Percentiles rank a stretch among this genome's conserved stretches.
Conservation (phyloP, 53 echinoderm and acorn worm species). For the Pentamera pediparva region DNA sequence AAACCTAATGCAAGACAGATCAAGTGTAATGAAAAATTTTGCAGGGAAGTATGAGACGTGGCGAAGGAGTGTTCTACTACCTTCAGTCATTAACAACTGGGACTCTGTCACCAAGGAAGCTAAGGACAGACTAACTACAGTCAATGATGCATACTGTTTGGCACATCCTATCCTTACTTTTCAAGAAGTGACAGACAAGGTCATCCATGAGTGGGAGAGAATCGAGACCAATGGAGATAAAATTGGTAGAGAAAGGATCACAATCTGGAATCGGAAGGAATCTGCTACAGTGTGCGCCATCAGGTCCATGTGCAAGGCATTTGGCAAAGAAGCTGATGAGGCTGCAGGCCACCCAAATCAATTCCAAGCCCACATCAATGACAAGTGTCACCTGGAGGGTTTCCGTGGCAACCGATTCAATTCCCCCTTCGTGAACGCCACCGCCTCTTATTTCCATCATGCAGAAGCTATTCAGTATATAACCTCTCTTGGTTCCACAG, state of each 20-base stretch:
- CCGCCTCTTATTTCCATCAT: slow-evolving; percentile 1
- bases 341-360: slow-evolving; percentile 31
- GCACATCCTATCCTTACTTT: slow-evolving; percentile 17
- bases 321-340: slow-evolving; percentile 16
- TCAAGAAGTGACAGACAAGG: slow-evolving; percentile 17
- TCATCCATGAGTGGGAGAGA: slow-evolving; percentile 16
- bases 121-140: neutral
- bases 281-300: slow-evolving; percentile 28
- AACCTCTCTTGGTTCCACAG: neutral
- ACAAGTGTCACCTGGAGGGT: neutral
- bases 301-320: slow-evolving; percentile 11
- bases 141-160: neutral
- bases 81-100: neutral
- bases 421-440: slow-evolving; percentile 3
- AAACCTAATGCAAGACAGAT: slow-evolving; percentile 31
- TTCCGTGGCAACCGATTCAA: slow-evolving; percentile 36
- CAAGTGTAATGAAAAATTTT: slow-evolving; percentile 38
- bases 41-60: slow-evolving; percentile 11
- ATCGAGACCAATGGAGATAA: slow-evolving; percentile 1
- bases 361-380: slow-evolving; percentile 3
- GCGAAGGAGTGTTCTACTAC: neutral
- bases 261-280: slow-evolving; percentile 13
- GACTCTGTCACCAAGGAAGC: neutral
- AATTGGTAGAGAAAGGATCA: slow-evolving; percentile 6
- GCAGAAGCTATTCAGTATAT: neutral